Conservation (phyloP, 2,888 invertebrate genomes). For the Raillietiella orientalis region DNA sequence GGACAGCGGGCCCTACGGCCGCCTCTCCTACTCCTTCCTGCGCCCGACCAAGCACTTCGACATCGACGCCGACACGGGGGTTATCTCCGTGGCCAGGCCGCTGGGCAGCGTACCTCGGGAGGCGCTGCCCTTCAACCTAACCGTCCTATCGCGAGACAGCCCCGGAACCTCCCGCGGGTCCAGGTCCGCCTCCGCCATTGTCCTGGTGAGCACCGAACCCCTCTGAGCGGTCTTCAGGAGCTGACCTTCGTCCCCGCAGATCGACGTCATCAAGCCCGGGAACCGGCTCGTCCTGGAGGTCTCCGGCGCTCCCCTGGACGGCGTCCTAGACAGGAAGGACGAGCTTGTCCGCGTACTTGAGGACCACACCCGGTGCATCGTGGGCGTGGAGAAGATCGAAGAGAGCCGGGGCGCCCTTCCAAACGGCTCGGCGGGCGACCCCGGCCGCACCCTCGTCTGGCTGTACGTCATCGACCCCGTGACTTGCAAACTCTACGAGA, state of each 20-base stretch:
- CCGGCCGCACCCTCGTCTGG: constrained; percentile 50
- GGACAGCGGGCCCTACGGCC: constrained; percentile 51
- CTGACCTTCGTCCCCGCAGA: constrained; percentile 13
- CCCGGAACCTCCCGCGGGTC: constrained; percentile 25
- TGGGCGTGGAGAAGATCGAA: constrained; percentile 54
- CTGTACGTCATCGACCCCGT: constrained; percentile 50
- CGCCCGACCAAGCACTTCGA: constrained; percentile 27
- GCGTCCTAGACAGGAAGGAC: constrained; percentile 21
- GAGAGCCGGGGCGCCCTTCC: constrained; percentile 32
- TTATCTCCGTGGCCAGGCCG: constrained; percentile 34
- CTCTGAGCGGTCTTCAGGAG: background rate
- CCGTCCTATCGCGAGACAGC: constrained; percentile 36
- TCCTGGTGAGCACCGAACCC: constrained; percentile 24
- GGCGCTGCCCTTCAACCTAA: constrained; percentile 34
- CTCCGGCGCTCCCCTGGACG: constrained; percentile 33
- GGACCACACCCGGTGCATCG: constrained; percentile 33
- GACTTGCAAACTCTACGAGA: constrained; percentile 32
- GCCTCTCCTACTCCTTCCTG: constrained; percentile 25
- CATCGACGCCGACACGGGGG: constrained; percentile 36
- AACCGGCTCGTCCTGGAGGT: constrained; percentile 46
- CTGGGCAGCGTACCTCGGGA: constrained; percentile 29
- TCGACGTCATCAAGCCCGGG: constrained; percentile 39
- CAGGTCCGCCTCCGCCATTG: constrained; percentile 24
- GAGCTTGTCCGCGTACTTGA: constrained; percentile 27
- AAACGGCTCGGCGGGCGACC: constrained; percentile 32